phyloP scores from a whole-genome alignment of 30 jellyfish, hydroid and myxozoan genomes.

The Chrysaora quinquecirrha region DNA sequence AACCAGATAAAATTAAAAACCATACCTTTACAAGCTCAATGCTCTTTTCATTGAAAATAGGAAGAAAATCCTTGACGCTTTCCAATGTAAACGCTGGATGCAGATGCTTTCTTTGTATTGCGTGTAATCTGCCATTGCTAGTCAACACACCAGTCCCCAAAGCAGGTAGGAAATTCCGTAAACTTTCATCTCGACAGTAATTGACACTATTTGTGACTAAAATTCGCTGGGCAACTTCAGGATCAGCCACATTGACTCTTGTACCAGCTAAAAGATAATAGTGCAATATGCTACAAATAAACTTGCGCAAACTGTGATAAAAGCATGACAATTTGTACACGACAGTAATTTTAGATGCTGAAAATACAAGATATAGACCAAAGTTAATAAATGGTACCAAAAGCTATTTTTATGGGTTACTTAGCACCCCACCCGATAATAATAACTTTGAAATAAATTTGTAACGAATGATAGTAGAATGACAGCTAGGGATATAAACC shows the following conservation, averaged over 20 bases:
- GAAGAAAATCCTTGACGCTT: conserved; percentile 39
- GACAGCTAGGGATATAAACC: no score
- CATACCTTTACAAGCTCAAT: conserved; percentile 43
- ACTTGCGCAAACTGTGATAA: no score
- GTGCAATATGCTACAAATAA: no score
- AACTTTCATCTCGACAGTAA: conserved; percentile 3
- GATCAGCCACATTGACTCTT: conserved; percentile 24
- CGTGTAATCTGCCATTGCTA: conserved; percentile 48
- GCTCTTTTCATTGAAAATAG: conserved; percentile 43
- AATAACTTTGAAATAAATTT: no score
- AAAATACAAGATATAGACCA: no score
- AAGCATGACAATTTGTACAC: no score
- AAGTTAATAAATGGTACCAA: no score
- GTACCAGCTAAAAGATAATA: conserved; percentile 36
- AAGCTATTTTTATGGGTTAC: no score
- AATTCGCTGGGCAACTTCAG: conserved; percentile 49
- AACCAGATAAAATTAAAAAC: no score
- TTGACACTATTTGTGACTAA: conserved; percentile 51
- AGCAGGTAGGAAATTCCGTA: conserved; percentile 37
- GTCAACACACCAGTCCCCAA: conserved; percentile 56
- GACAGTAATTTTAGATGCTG: no score
- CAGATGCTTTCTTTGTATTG: conserved; percentile 37
- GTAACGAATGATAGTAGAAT: no score
- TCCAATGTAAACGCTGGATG: conserved; percentile 42
- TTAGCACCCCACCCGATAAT: no score